Conservation (phyloP, 2,888 invertebrate species). For the Thereva nobilitata region DNA sequence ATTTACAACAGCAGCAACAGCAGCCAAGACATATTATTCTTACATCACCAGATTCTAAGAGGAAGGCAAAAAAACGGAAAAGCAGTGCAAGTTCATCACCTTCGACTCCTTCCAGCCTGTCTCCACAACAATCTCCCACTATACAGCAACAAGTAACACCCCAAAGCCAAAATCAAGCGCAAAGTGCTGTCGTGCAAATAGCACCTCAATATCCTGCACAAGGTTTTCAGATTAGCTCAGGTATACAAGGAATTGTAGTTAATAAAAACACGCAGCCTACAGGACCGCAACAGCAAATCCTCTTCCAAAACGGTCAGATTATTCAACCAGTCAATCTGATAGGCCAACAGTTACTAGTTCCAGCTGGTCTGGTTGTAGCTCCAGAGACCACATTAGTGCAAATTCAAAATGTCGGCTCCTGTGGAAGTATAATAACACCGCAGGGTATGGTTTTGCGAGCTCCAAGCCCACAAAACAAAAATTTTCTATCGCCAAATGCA, state of each 20-base stretch:
- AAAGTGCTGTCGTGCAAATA: constrained; percentile 52
- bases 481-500: constrained; percentile 73
- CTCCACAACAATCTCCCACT: constrained; percentile 56
- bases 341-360: constrained; percentile 80
- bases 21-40: constrained; percentile 53
- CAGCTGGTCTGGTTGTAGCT: constrained; percentile 84
- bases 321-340: constrained; percentile 82
- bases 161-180: constrained; percentile 59
- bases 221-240: constrained; percentile 74
- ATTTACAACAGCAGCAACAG: constrained; percentile 48
- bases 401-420: constrained; percentile 74
- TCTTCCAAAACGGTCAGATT: constrained; percentile 64
- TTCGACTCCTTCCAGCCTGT: constrained; percentile 50
- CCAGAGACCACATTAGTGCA: constrained; percentile 77
- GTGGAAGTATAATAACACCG: constrained; percentile 68
- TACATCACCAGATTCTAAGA: constrained; percentile 73
- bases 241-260: constrained; percentile 74
- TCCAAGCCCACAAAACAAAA: constrained; percentile 73
- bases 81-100: constrained; percentile 54
- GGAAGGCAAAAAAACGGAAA: constrained; percentile 75
- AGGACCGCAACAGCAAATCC: constrained; percentile 58
- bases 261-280: constrained; percentile 61
- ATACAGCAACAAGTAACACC: constrained; percentile 58
- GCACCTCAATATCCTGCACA: constrained; percentile 70
- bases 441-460: constrained; percentile 80